phyloP scores from a whole-genome alignment of 1,140 invertebrate genomes.

The Drosophila orosa region DNA sequence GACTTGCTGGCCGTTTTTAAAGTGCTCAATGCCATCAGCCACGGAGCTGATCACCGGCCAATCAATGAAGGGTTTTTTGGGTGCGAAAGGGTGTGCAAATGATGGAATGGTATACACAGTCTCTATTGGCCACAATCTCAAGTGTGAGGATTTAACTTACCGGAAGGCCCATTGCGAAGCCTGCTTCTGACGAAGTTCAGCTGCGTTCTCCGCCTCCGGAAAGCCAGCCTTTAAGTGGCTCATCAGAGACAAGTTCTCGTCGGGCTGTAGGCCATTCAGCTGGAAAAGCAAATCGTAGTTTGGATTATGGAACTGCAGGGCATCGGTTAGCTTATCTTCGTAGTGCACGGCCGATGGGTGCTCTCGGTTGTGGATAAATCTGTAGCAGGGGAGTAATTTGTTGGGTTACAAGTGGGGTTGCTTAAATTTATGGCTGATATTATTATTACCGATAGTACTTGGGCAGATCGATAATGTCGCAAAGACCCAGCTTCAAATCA shows the following conservation, averaged over 20 bases:
- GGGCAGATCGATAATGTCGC: constrained; percentile 93
- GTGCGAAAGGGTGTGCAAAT: constrained; percentile 29
- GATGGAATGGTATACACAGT: constrained; percentile 43
- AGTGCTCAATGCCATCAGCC: constrained; percentile 96
- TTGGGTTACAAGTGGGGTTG: background rate
- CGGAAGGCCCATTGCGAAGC: constrained; percentile 95
- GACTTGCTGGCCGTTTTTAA: constrained; percentile 94
- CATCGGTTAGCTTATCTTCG: constrained; percentile 93
- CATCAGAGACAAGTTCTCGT: constrained; percentile 88
- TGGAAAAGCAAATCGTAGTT: constrained; percentile 87
- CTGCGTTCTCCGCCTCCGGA: constrained; percentile 91
- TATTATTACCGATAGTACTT: constrained; percentile 92
- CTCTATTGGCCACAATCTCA: background rate
- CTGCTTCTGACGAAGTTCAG: constrained; percentile 93
- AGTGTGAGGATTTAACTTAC: constrained; percentile 49
- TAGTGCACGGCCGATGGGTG: constrained; percentile 84
- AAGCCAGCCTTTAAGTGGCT: constrained; percentile 89
- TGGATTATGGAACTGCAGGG: constrained; percentile 95
- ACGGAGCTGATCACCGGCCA: constrained; percentile 87
- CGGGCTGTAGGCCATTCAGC: constrained; percentile 69
- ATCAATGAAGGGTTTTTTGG: constrained; percentile 20
- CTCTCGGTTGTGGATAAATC: constrained; percentile 52
- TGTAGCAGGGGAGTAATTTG: background rate
- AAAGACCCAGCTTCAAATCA: constrained; percentile 91
- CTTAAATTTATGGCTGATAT: background rate